Conservation (phyloP, 2,888 invertebrate genomes). For the Argyra leucocephala region DNA sequence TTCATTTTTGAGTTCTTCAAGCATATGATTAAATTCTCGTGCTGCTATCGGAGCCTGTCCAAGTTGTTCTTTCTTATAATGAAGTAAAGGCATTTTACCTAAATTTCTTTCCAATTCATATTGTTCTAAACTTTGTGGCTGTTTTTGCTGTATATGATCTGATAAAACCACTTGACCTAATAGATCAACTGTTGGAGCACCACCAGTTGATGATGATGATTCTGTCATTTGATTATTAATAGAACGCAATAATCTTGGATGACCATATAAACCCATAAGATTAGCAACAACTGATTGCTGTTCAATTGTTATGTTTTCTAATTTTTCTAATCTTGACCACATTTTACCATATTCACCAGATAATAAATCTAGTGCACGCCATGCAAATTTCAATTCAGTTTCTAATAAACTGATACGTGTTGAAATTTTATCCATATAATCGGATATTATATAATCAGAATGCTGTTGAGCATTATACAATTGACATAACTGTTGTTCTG, state of each 20-base stretch:
- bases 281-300: conserved; percentile 86
- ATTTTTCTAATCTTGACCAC: conserved; percentile 83
- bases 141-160: conserved; percentile 13
- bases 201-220: conserved; percentile 10
- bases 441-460: conserved; percentile 71
- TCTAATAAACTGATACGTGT: conserved; percentile 79
- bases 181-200: not conserved
- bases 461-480: conserved; percentile 46
- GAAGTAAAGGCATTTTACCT: conserved; percentile 15
- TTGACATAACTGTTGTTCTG: conserved; percentile 37
- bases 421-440: conserved; percentile 83
- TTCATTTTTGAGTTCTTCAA: conserved; percentile 32
- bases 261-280: conserved; percentile 48
- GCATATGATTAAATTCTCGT: conserved; percentile 29
- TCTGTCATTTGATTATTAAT: conserved; percentile 26
- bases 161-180: not conserved
- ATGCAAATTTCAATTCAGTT: conserved; percentile 83
- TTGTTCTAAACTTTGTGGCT: conserved; percentile 7
- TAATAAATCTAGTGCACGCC: conserved; percentile 81
- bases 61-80: conserved; percentile 13
- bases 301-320: conserved; percentile 76
- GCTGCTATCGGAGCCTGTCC: conserved; percentile 19
- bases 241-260: conserved; percentile 32
- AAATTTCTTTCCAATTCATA: conserved; percentile 12
- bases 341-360: conserved; percentile 88